Evolutionary conservation across 2,888 invertebrate species (phyloP), one percentile per base, ranked within the genome.

Genomic region (Hemaris fuciformis): DNA sequence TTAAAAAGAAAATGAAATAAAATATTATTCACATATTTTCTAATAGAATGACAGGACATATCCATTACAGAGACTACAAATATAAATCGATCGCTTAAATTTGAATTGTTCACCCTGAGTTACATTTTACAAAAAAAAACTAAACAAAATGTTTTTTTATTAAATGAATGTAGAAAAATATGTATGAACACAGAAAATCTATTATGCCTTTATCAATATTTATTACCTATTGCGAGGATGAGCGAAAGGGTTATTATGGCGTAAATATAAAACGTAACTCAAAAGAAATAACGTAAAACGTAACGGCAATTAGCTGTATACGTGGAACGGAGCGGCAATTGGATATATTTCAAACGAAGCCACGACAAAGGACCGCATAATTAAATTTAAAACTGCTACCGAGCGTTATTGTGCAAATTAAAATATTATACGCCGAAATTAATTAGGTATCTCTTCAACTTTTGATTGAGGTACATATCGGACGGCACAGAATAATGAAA

Each of bases 261-360:
- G 23, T 31, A 31, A 53, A 18, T 53, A 53, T 18, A 48, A 25
- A 48, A 25, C 53, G 53, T 10, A 53, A 53, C 53, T 18, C 10
- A 53, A 53, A 53, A 53, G 53, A 53, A 53, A 31, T 53, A 53
- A 31, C 53, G 53, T 31, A 53, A 18, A 53, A 53, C 18, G 31
- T 31, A 53, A 53, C 31, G 18, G 53, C 53, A 53, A 53, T 53
- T 53, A 53, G 53, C 18, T 31, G 27, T 31, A 53, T 31, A 38
- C 46, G 22, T 38, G 66, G 71, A 68, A 71, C 69, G 72, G 66
- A 72, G 60, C 38, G 15, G 67, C 70, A 76, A 80, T 75, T 74
- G 74, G 75, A 80, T 81, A 80, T 77, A 82, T 79, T 79, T 77
- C 75, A 80, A 80, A 79, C 77, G 73, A 76, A 74, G 71, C 71